These are phyloP conservation scores for Eulemur coronatus DNA, from an alignment of 2,797 vertebrate species.

Conservation along the genomic window DNA sequence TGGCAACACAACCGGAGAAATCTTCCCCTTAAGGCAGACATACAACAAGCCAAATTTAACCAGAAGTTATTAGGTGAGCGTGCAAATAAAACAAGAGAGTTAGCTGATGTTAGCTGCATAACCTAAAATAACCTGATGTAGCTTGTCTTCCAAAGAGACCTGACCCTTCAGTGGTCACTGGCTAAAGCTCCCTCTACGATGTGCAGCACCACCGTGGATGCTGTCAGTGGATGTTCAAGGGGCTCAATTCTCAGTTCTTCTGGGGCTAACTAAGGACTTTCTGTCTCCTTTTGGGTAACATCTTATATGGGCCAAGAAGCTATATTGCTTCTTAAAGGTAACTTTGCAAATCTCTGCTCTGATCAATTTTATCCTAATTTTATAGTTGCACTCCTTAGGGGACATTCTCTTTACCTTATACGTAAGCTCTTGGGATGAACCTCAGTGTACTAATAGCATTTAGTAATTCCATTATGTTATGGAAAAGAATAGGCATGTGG, in stretches of 20 bases:
- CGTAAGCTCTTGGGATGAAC: not conserved
- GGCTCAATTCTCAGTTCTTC: not conserved
- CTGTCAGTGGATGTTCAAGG: not conserved
- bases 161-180: not conserved
- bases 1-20: not conserved
- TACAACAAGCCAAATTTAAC: not conserved
- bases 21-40: not conserved
- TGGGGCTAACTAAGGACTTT: not conserved
- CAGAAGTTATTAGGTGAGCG: not conserved
- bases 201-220: not conserved
- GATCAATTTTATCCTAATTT: not conserved
- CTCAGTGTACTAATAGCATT: not conserved
- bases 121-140: not conserved
- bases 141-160: not conserved
- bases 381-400: not conserved
- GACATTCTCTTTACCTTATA: not conserved
- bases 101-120: not conserved
- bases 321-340: not conserved
- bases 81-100: not conserved
- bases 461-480: not conserved
- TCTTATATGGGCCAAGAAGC: not conserved
- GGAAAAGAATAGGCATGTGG: not conserved
- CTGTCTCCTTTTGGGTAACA: not conserved
- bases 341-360: not conserved
- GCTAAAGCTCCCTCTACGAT: not conserved